These are phyloP conservation scores for Cynopterus brachyotis DNA, from an alignment of 2,113 vertebrate genomes.

Conservation along the genomic window DNA sequence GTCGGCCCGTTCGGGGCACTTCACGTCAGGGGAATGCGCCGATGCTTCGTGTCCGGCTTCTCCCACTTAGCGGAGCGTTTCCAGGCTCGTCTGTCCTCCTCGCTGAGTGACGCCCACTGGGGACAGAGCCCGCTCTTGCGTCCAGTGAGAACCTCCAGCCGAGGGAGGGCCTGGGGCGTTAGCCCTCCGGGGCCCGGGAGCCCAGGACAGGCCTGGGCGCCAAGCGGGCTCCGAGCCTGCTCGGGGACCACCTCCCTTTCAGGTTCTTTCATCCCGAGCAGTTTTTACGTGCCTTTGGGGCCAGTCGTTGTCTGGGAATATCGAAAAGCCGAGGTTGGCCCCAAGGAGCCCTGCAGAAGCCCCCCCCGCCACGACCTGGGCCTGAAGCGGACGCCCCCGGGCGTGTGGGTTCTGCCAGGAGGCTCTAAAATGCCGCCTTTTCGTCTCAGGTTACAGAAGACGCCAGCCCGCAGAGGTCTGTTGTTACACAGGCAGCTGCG, in stretches of 20 bases:
- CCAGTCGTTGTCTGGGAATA: conserved; percentile 49
- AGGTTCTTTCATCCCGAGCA: not conserved
- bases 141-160: not conserved
- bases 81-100: too few relatives aligned
- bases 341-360: conserved; percentile 62
- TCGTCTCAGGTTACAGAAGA: conserved; percentile 80
- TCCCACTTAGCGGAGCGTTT: not conserved
- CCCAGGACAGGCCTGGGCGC: not conserved
- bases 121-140: too few relatives aligned
- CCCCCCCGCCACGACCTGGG: conserved; percentile 82
- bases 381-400: conserved; percentile 77
- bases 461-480: conserved; percentile 78
- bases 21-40: not conserved
- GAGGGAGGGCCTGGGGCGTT: not conserved
- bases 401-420: conserved; percentile 75
- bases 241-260: accelerated
- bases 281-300: conserved; percentile 14
- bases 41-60: not conserved
- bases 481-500: conserved; percentile 79
- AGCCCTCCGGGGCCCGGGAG: not conserved
- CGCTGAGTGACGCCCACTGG: too few relatives aligned
- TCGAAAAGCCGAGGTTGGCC: conserved; percentile 26
- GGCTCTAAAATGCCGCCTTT: conserved; percentile 83
- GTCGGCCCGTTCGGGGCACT: not conserved
- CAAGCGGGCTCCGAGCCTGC: not conserved